phyloP scores from a whole-genome alignment of 2,797 vertebrate species.

The Calcarius lapponicus region DNA sequence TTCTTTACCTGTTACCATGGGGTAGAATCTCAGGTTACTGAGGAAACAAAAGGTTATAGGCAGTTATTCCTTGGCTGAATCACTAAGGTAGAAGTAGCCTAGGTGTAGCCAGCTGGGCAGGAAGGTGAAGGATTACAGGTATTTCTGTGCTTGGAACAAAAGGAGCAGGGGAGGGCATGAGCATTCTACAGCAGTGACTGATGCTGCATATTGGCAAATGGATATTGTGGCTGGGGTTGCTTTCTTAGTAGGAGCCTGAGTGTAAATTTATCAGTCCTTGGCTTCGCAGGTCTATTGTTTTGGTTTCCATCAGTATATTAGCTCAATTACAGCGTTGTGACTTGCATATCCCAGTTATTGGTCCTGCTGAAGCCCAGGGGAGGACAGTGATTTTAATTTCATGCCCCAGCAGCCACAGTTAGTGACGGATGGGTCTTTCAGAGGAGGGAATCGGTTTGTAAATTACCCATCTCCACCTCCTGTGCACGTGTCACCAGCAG shows the following conservation, averaged over 20 bases:
- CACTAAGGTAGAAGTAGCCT: neutral
- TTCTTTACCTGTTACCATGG: neutral
- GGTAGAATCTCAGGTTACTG: neutral
- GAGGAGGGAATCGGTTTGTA: constrained; percentile 74
- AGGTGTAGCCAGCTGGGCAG: neutral
- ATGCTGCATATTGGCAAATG: neutral
- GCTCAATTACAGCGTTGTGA: constrained; percentile 74
- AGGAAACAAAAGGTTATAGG: neutral
- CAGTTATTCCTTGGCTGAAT: neutral
- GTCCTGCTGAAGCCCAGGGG: constrained; percentile 73
- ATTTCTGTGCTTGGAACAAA: constrained; percentile 16
- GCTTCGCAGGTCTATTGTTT: constrained; percentile 34
- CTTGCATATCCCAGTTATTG: constrained; percentile 70
- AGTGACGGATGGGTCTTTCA: constrained; percentile 86
- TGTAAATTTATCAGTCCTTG: constrained; percentile 32
- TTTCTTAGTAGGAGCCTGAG: neutral
- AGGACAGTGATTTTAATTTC: constrained; percentile 88
- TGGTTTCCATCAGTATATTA: constrained; percentile 77
- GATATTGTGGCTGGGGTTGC: neutral
- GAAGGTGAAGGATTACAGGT: constrained; percentile 2
- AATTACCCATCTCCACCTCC: constrained; percentile 57
- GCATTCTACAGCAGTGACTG: neutral
- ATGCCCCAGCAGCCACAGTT: constrained; percentile 80
- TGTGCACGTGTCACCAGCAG: constrained; percentile 51
- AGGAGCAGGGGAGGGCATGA: neutral